Base-by-base conservation (phyloP, 1,140 invertebrate genomes). In the Achatina immaculata region DNA sequence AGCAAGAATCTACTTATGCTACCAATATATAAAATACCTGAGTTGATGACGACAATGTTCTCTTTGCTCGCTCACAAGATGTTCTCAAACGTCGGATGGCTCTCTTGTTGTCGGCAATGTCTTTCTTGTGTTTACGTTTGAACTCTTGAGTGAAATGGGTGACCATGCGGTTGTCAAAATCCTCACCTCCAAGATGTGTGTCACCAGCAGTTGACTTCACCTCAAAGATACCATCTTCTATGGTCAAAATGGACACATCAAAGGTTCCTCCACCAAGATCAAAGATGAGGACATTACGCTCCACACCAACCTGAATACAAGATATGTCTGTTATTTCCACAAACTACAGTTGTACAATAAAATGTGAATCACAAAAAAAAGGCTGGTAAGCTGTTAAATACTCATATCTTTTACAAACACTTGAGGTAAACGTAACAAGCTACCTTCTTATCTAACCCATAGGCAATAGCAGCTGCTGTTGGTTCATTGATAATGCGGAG, bases 141-240 rank as follows among this genome's bases (percentile, higher is more conserved):
- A 99, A 99, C 91, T 99, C 97, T 90, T 97, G 95, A 0, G 97
- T 95, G 87, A 99, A 99, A 92, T 98, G 96, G 88, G 96, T 97
- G 28, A 99, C 97, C 94, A 99, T 95, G 62, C 97, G 93, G 90
- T 97, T 99, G 91, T 99, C 98, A 96, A 99, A 99, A 92, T 99
- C 98, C 93, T 99, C 97, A 83, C 98, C 98, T 89, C 98, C 98
- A 91, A 99, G 94, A 91, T 99, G 97, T 83, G 98, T 99, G 90
- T 99, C 97, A 85, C 98, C 98, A 87, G 96, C 96, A n/a, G 97
- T 99, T 16, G 97, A 96, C 91, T 97, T 98, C 24, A 99, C 97
- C 92, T 98, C 97, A 85, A 95, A 92, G 89, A 98, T 97, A 86
- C 97, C 97, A 91, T 98, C 96, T 90, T 97, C 96, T 90, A 98